Percentiles rank a stretch among this genome's conserved stretches.
Conservation (phyloP, 2,888 invertebrate genomes). For the Dendrolimus houi region DNA sequence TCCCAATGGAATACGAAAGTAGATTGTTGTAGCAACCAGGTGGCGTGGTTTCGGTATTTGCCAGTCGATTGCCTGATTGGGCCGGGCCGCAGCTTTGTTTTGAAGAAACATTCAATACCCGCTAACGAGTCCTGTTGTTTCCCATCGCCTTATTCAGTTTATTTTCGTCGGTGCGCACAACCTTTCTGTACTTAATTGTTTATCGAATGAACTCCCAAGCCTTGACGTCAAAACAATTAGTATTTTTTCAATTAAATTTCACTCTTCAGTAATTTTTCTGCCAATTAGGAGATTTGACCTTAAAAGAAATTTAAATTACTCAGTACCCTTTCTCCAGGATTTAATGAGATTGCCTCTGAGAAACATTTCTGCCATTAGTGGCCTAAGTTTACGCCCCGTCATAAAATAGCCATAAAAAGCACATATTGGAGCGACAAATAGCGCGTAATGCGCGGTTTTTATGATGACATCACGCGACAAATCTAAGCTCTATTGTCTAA, state of each 20-base stretch:
- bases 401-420: slow-evolving; percentile 37
- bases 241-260: slow-evolving; percentile 31
- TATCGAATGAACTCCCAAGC: slow-evolving; percentile 34
- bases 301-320: slow-evolving; percentile 17
- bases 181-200: slow-evolving; percentile 27
- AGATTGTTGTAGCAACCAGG: slow-evolving; percentile 2
- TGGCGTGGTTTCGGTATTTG: slow-evolving; percentile 17
- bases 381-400: slow-evolving; percentile 30
- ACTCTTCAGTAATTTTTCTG: slow-evolving; percentile 27
- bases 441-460: slow-evolving; percentile 40
- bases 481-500: slow-evolving; percentile 50
- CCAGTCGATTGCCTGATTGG: slow-evolving; percentile 35
- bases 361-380: slow-evolving; percentile 19
- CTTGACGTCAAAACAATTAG: slow-evolving; percentile 40
- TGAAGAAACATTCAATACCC: slow-evolving; percentile 37
- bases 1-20: slow-evolving; percentile 3
- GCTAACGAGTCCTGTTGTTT: slow-evolving; percentile 40
- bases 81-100: slow-evolving; percentile 35
- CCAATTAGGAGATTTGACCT: slow-evolving; percentile 20
- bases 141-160: slow-evolving; percentile 22
- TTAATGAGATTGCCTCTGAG: slow-evolving; percentile 19
- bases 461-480: slow-evolving; percentile 50
- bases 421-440: slow-evolving; percentile 43
- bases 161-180: slow-evolving; percentile 23
- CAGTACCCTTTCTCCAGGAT: slow-evolving; percentile 9